Evolutionary conservation across 2,888 invertebrate species (phyloP).

Genomic region (Leptopilina myrica): DNA sequence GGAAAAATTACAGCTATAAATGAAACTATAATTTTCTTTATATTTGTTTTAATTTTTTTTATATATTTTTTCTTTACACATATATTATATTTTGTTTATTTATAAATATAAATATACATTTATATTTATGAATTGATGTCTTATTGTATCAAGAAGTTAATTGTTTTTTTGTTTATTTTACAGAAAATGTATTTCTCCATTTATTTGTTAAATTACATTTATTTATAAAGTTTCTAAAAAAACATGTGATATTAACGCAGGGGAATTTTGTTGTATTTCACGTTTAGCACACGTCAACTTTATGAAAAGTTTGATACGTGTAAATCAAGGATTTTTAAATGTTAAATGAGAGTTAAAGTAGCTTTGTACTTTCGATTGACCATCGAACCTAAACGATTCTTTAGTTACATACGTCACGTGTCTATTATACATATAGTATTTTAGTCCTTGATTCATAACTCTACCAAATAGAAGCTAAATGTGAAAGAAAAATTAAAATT

Average conservation of each 20-base stretch:
- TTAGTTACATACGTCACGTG: slow-evolving; percentile 27
- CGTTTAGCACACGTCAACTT: slow-evolving; percentile 55
- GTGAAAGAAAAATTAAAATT: too few species aligned
- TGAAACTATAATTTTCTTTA: too few species aligned
- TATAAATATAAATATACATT: too few species aligned
- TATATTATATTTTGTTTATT: too few species aligned
- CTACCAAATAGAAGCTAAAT: background rate
- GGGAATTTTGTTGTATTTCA: background rate
- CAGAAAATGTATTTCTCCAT: too few species aligned
- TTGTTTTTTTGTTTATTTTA: too few species aligned
- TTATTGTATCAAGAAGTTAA: too few species aligned
- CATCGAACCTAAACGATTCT: slow-evolving; percentile 42
- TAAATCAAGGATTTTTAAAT: slow-evolving; percentile 61
- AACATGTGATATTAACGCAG: background rate
- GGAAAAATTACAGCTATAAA: too few species aligned
- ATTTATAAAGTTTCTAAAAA: background rate
- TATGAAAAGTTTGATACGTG: slow-evolving; percentile 52
- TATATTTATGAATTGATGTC: too few species aligned
- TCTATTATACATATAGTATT: slow-evolving; percentile 45
- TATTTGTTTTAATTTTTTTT: too few species aligned
- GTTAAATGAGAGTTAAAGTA: slow-evolving; percentile 48
- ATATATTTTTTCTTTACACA: too few species aligned
- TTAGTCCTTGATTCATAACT: slow-evolving; percentile 53
- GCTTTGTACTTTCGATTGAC: slow-evolving; percentile 55
- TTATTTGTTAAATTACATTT: too few species aligned